Conservation (phyloP, 2,797 vertebrate genomes). For the Chaetophractus vellerosus region DNA sequence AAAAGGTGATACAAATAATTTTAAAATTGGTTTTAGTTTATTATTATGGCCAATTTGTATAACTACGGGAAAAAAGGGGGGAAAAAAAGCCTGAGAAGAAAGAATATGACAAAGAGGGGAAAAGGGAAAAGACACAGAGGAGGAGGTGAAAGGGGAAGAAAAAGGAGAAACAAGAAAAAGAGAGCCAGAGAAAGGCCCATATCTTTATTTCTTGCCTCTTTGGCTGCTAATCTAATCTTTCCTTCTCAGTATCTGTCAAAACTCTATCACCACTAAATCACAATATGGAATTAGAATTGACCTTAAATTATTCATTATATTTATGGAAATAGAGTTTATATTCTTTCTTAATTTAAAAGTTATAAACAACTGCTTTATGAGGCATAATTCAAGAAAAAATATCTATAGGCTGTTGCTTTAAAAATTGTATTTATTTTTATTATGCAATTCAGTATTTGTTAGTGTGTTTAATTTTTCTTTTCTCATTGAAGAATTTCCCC, state of each 20-base stretch:
- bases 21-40: conserved; percentile 23
- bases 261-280: not conserved
- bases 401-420: not conserved
- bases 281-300: not conserved
- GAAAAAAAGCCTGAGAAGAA: not conserved
- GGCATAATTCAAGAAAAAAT: conserved; percentile 41
- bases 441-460: not conserved
- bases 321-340: not conserved
- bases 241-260: not conserved
- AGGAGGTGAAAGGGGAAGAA: not conserved
- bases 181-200: not conserved
- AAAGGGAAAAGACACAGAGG: not conserved
- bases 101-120: not conserved
- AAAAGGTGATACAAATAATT: conserved; percentile 30
- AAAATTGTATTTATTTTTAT: conserved; percentile 18
- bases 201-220: too few species aligned
- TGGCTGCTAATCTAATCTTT: not conserved
- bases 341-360: conserved; percentile 48
- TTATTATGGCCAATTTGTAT: not conserved
- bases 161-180: not conserved
- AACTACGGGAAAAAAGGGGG: not conserved
- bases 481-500: not conserved
- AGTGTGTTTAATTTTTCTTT: not conserved
- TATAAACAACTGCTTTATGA: conserved; percentile 23
- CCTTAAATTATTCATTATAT: conserved; percentile 8